These are phyloP conservation scores for Patiria miniata DNA, from an alignment of 35 echinoderm and acorn worm species.

Conservation along the genomic window DNA sequence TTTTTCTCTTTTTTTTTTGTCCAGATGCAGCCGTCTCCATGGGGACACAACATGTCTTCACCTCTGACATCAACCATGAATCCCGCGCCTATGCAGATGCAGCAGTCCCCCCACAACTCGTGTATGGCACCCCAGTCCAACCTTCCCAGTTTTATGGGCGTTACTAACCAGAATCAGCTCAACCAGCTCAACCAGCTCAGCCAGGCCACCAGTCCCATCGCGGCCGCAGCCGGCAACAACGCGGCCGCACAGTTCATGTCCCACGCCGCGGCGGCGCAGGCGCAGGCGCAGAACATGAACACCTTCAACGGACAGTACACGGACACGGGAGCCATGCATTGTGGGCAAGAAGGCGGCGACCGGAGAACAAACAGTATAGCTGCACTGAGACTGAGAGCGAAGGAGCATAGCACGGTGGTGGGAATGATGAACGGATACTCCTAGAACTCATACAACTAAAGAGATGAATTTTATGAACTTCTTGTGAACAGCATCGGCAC, in stretches of 20 bases:
- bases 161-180: constrained; percentile 46
- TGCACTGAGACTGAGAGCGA: constrained; percentile 80
- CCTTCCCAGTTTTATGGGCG: constrained; percentile 92
- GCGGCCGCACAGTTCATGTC: constrained; percentile 45
- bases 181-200: constrained; percentile 8
- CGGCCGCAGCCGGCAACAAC: constrained; percentile 5
- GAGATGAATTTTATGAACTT: neutral
- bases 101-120: constrained; percentile 66
- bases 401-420: constrained; percentile 87
- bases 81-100: constrained; percentile 44
- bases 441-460: constrained; percentile 27
- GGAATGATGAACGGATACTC: constrained; percentile 96
- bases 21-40: constrained; percentile 82
- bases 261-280: constrained; percentile 11
- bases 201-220: neutral
- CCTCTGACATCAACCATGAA: constrained; percentile 79
- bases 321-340: constrained; percentile 50
- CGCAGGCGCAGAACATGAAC: constrained; percentile 47
- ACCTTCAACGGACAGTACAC: constrained; percentile 86
- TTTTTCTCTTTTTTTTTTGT: constrained; percentile 21
- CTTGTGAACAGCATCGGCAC: neutral
- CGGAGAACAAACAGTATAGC: constrained; percentile 88
- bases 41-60: constrained; percentile 88
- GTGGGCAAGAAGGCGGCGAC: constrained; percentile 63
- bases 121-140: constrained; percentile 87